Conservation (phyloP, 2,113 vertebrate species). For the Lagopus muta region DNA sequence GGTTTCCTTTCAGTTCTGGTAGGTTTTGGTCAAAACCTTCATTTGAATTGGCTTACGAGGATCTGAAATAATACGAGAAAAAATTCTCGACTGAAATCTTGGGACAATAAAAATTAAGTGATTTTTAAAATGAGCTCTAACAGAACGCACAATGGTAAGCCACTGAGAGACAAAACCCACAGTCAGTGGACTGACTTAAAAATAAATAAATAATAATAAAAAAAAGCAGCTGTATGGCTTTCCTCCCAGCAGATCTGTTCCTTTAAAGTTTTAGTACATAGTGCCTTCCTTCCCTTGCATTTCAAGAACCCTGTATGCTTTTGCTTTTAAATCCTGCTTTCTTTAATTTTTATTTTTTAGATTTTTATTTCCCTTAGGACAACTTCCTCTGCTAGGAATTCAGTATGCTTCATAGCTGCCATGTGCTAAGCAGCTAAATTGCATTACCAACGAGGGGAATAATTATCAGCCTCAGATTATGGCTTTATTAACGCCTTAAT, state of each 20-base stretch:
- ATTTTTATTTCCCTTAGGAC: background rate
- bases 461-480: conserved; percentile 57
- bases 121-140: background rate
- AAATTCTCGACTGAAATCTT: background rate
- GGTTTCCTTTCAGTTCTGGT: background rate
- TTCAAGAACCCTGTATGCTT: background rate
- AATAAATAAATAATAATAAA: no score
- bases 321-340: background rate
- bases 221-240: background rate
- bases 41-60: background rate
- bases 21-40: background rate
- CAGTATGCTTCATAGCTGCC: background rate
- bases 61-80: background rate
- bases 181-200: background rate
- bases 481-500: conserved; percentile 78
- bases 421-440: conserved; percentile 38
- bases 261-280: background rate
- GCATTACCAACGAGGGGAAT: background rate
- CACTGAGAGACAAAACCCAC: background rate
- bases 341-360: background rate
- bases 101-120: background rate
- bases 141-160: background rate
- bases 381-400: background rate
- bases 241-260: background rate
- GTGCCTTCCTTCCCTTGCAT: background rate